These are phyloP conservation scores for Drosophila antonietae DNA, from an alignment of 2,888 invertebrate species.

Conservation along the genomic window DNA sequence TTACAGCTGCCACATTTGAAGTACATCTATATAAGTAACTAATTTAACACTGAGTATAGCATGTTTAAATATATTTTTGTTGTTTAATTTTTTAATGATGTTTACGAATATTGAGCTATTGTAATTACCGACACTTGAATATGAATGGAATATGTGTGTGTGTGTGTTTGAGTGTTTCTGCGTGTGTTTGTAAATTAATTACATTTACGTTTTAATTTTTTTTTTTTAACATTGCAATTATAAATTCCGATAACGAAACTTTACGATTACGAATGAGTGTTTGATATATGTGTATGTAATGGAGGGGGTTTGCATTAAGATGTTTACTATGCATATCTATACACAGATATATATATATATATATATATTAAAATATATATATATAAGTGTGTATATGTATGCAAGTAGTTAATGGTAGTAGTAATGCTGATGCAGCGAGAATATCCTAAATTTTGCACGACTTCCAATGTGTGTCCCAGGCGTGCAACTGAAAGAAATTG, in stretches of 20 bases:
- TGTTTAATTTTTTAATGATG: conserved; percentile 12
- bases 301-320: conserved; percentile 1
- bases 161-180: conserved; percentile 1
- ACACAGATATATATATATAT: not conserved
- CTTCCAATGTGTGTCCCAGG: conserved; percentile 87
- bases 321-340: conserved; percentile 15
- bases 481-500: conserved; percentile 88
- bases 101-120: conserved; percentile 40
- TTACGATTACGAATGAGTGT: conserved; percentile 24
- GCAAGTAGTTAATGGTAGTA: conserved; percentile 32
- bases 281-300: conserved; percentile 7
- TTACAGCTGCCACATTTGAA: conserved; percentile 23
- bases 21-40: conserved; percentile 17
- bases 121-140: conserved; percentile 38
- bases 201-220: conserved; percentile 16
- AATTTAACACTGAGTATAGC: conserved; percentile 33
- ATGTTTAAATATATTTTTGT: conserved; percentile 16
- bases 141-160: conserved; percentile 17
- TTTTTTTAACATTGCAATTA: conserved; percentile 33
- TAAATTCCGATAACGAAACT: conserved; percentile 26
- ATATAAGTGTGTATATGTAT: not conserved
- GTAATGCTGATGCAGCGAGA: conserved; percentile 54
- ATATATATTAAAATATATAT: not conserved
- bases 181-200: conserved; percentile 36
- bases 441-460: conserved; percentile 46